A percentile compares a stretch with the other conserved stretches of the same genome.
Evolutionary conservation across 2,797 vertebrate genomes (phyloP).

Genomic region (Centroberyx gerrardi): DNA sequence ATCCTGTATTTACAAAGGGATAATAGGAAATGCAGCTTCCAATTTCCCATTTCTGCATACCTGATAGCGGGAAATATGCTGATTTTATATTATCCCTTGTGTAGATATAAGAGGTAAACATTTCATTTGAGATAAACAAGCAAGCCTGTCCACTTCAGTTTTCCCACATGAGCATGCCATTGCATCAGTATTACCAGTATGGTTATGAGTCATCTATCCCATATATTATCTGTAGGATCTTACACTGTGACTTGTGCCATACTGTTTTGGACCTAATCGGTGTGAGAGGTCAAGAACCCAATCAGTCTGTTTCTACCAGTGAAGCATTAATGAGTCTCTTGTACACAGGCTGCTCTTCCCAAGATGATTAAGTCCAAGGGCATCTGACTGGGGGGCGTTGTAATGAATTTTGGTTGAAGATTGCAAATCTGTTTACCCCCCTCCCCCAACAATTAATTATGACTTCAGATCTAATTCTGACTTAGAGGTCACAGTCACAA

Average conservation of each 20-base stretch:
- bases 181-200: neutral
- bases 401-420: slow-evolving; percentile 50
- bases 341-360: slow-evolving; percentile 10
- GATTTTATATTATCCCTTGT: slow-evolving; percentile 10
- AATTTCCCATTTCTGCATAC: neutral
- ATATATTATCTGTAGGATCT: no score
- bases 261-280: neutral
- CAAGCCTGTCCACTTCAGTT: neutral
- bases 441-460: slow-evolving; percentile 53
- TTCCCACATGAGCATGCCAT: no score
- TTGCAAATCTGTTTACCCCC: slow-evolving; percentile 32
- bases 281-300: slow-evolving; percentile 1
- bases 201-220: no score
- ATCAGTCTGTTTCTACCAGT: neutral
- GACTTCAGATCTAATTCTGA: slow-evolving; percentile 56
- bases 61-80: neutral
- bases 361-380: slow-evolving; percentile 49
- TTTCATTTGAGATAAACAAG: neutral
- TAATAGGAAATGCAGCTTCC: neutral
- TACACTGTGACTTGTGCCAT: no score
- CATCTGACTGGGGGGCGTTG: slow-evolving; percentile 34
- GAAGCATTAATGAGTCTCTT: neutral
- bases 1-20: neutral
- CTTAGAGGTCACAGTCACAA: slow-evolving; percentile 51
- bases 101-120: no score